Evolutionary conservation across 2,888 invertebrate genomes (phyloP).

Genomic region (Dasypolia templi): DNA sequence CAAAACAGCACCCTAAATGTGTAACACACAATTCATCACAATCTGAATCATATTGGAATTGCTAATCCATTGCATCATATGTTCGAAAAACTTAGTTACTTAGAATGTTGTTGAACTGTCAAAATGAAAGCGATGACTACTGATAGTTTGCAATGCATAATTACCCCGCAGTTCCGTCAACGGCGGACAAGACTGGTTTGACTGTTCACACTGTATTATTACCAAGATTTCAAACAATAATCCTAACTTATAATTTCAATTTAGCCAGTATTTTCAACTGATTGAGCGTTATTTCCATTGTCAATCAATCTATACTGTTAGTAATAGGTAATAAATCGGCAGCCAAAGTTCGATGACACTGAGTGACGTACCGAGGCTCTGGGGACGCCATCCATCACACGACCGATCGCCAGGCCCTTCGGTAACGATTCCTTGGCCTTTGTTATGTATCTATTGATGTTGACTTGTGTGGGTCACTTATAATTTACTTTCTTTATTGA

Average conservation of each 20-base stretch:
- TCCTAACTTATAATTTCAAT: neutral
- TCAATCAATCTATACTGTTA: constrained; percentile 33
- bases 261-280: neutral
- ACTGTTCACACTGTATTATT: neutral
- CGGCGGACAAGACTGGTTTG: neutral
- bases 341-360: constrained; percentile 72
- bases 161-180: too few relatives aligned
- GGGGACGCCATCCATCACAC: constrained; percentile 77
- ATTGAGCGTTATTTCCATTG: constrained; percentile 13
- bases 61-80: too few relatives aligned
- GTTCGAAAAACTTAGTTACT: too few relatives aligned
- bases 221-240: too few relatives aligned
- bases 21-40: too few relatives aligned
- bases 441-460: constrained; percentile 71
- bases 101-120: too few relatives aligned
- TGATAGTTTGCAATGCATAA: too few relatives aligned
- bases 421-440: constrained; percentile 72
- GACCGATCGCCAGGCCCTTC: constrained; percentile 70
- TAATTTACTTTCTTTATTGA: constrained; percentile 55
- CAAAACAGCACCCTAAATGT: too few relatives aligned
- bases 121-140: too few relatives aligned
- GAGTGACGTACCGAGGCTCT: constrained; percentile 73
- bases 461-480: constrained; percentile 54
- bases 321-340: constrained; percentile 66
- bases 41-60: too few relatives aligned